phyloP scores from a whole-genome alignment of 2,888 invertebrate species.

The Abscondita cerata region DNA sequence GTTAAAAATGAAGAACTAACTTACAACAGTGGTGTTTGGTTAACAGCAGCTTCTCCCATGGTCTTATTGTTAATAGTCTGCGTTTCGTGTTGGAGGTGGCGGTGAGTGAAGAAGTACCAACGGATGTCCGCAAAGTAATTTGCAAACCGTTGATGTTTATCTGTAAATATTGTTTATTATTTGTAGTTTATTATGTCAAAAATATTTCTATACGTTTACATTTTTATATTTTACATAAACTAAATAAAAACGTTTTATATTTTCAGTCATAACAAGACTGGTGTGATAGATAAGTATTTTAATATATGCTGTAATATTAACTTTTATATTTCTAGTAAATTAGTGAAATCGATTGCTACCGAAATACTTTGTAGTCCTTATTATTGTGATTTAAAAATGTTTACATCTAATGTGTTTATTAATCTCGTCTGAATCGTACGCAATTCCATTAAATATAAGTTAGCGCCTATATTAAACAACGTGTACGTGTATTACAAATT shows the following conservation, averaged over 20 bases:
- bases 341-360: constrained; percentile 11
- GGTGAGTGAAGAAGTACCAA: constrained; percentile 49
- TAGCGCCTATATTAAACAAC: neutral
- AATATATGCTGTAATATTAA: constrained; percentile 10
- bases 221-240: constrained; percentile 23
- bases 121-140: constrained; percentile 23
- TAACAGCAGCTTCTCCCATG: constrained; percentile 48
- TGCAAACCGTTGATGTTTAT: constrained; percentile 37
- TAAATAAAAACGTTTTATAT: constrained; percentile 19
- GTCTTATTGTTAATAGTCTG: constrained; percentile 47
- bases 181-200: constrained; percentile 28
- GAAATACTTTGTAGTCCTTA: constrained; percentile 26
- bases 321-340: constrained; percentile 3
- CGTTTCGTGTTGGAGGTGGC: constrained; percentile 50
- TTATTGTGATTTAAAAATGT: constrained; percentile 30
- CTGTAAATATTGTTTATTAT: constrained; percentile 44
- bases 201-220: constrained; percentile 22
- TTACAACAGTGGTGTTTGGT: constrained; percentile 63
- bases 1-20: constrained; percentile 90
- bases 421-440: constrained; percentile 2
- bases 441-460: constrained; percentile 7
- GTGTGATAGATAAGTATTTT: constrained; percentile 29
- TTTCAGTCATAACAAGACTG: constrained; percentile 31
- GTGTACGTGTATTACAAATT: neutral
- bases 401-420: constrained; percentile 17